These are phyloP conservation scores for Parazoanthus swiftii DNA, from an alignment of 92 coral and sea anemone genomes.

Conservation along the genomic window DNA sequence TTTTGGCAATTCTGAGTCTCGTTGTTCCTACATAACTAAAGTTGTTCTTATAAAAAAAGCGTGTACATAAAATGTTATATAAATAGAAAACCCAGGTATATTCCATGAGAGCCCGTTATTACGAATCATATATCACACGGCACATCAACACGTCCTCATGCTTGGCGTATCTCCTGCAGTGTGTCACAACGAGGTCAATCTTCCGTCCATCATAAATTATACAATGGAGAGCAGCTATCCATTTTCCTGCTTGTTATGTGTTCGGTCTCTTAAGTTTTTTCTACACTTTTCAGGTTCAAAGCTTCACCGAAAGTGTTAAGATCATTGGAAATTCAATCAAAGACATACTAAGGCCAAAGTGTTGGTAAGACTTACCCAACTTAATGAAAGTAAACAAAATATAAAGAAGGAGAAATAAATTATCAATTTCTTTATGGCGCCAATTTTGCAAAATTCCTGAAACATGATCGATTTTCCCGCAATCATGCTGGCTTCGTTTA, in stretches of 20 bases:
- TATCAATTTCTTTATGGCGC: background rate
- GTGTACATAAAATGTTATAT: too few species aligned
- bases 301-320: background rate
- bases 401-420: background rate
- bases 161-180: background rate
- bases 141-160: too few species aligned
- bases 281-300: background rate
- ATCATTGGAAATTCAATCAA: background rate
- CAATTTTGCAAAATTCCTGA: background rate
- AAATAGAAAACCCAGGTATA: too few species aligned
- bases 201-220: background rate
- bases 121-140: too few species aligned
- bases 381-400: background rate
- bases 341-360: background rate
- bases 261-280: background rate
- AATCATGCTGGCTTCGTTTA: background rate
- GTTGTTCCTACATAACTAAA: too few species aligned
- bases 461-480: background rate
- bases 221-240: background rate
- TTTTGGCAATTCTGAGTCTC: too few species aligned
- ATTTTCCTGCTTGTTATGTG: background rate
- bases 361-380: background rate
- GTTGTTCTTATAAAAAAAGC: too few species aligned
- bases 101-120: too few species aligned
- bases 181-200: background rate